phyloP scores from a whole-genome alignment of 2,797 vertebrate species.

The Hydrophis major region DNA sequence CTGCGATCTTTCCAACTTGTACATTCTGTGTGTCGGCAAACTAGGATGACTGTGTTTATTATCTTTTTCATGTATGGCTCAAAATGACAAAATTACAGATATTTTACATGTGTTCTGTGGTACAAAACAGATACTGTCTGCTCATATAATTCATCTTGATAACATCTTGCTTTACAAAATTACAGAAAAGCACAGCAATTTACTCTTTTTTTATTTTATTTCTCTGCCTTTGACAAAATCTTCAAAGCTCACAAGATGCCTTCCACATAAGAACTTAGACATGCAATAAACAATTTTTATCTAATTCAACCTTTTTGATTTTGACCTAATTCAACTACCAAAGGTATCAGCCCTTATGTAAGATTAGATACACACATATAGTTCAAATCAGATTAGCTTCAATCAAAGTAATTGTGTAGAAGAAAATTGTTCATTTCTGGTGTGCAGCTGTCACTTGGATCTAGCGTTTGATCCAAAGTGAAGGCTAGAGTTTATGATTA shows the following conservation, averaged over 20 bases:
- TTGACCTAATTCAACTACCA: constrained; percentile 75
- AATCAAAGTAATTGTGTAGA: constrained; percentile 77
- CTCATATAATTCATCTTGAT: constrained; percentile 93
- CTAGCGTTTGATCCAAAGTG: constrained; percentile 77
- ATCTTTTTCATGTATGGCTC: constrained; percentile 72
- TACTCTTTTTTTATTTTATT: constrained; percentile 81
- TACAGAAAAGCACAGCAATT: constrained; percentile 96
- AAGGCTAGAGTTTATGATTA: constrained; percentile 52
- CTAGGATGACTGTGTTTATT: constrained; percentile 74
- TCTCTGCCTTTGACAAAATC: constrained; percentile 76
- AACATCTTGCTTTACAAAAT: constrained; percentile 82
- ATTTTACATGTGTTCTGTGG: constrained; percentile 84
- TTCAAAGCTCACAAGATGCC: constrained; percentile 90
- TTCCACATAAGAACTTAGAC: constrained; percentile 77
- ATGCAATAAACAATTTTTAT: constrained; percentile 84
- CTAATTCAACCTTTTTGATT: constrained; percentile 79
- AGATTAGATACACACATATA: constrained; percentile 67
- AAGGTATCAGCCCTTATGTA: constrained; percentile 65
- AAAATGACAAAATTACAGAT: constrained; percentile 82
- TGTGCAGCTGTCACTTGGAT: constrained; percentile 69
- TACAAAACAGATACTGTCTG: constrained; percentile 80
- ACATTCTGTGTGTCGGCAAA: constrained; percentile 74
- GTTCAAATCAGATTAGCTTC: constrained; percentile 77
- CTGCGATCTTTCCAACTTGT: constrained; percentile 69
- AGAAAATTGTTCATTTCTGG: constrained; percentile 70